A percentile compares a stretch with the other conserved stretches of the same genome.
phyloP scores from a whole-genome alignment of 2,888 invertebrate genomes.

The Limnephilus lunatus region DNA sequence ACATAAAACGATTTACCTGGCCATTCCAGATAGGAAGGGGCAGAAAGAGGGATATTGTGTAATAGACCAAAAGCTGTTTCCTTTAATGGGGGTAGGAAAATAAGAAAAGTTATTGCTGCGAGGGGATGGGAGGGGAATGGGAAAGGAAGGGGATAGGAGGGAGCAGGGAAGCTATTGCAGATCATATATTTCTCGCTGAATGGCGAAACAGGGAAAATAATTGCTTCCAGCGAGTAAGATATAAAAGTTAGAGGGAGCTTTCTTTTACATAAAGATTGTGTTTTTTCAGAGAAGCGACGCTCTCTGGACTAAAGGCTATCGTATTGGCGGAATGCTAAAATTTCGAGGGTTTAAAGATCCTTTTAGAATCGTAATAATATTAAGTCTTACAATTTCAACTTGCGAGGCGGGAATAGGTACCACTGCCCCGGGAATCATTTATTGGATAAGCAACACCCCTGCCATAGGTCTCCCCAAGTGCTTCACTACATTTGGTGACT shows the following conservation, averaged over 20 bases:
- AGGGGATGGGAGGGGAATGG: neutral
- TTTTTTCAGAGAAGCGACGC: neutral
- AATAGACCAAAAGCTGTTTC: slow-evolving; percentile 27
- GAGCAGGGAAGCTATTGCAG: neutral
- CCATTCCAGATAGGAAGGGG: neutral
- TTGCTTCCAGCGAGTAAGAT: neutral
- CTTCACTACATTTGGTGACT: no score
- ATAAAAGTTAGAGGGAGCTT: neutral
- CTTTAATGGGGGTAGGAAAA: slow-evolving; percentile 21
- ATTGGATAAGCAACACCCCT: no score
- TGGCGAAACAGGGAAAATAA: neutral
- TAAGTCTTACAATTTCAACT: neutral
- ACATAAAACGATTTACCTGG: slow-evolving; percentile 20
- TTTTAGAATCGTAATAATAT: neutral
- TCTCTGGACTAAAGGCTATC: neutral
- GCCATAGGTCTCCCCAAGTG: no score
- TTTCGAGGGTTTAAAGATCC: neutral
- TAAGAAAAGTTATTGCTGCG: slow-evolving; percentile 2
- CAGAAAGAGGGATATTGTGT: neutral
- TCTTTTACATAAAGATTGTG: neutral
- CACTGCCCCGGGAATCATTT: no score
- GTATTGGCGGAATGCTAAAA: neutral
- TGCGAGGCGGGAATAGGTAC: no score
- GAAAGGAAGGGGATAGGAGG: neutral
- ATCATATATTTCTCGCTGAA: slow-evolving; percentile 14